Conservation (phyloP, 2,888 invertebrate species). For the Meloe dianella region DNA sequence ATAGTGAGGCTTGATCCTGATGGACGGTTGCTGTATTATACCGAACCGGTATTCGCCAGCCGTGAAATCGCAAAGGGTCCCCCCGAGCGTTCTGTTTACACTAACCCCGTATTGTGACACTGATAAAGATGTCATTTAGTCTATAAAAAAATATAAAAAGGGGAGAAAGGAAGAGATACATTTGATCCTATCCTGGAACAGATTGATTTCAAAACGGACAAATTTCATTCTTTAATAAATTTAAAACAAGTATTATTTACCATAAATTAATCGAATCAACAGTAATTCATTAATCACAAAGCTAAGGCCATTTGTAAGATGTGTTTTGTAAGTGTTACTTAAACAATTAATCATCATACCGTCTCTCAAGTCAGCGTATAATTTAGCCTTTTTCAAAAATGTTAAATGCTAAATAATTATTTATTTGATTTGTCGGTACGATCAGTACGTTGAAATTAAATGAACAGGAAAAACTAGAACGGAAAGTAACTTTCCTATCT, state of each 20-base stretch:
- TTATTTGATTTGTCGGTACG: not conserved
- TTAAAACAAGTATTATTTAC: conserved; percentile 29
- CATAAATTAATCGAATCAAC: conserved; percentile 32
- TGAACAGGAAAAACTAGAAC: not conserved
- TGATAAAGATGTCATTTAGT: conserved; percentile 52
- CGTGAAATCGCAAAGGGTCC: conserved; percentile 52
- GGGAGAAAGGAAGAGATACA: not conserved
- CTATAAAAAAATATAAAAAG: conserved; percentile 37
- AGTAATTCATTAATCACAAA: conserved; percentile 47
- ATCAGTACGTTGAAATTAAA: not conserved
- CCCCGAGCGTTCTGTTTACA: conserved; percentile 61
- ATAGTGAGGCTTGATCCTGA: not conserved
- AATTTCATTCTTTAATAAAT: conserved; percentile 7
- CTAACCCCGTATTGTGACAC: conserved; percentile 54
- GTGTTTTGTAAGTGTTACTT: conserved; percentile 39
- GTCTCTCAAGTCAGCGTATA: conserved; percentile 27
- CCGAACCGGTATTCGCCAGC: conserved; percentile 19
- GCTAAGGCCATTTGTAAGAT: conserved; percentile 47
- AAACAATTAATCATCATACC: conserved; percentile 45
- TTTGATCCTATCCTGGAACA: not conserved
- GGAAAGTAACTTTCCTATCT: not conserved
- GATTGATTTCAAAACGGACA: conserved; percentile 7
- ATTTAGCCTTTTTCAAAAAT: not conserved
- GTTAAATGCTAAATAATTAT: too few relatives aligned
- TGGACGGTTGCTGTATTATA: conserved; percentile 7